Base-by-base conservation (phyloP, 1,140 invertebrate genomes). In the Sitobion miscanthi region DNA sequence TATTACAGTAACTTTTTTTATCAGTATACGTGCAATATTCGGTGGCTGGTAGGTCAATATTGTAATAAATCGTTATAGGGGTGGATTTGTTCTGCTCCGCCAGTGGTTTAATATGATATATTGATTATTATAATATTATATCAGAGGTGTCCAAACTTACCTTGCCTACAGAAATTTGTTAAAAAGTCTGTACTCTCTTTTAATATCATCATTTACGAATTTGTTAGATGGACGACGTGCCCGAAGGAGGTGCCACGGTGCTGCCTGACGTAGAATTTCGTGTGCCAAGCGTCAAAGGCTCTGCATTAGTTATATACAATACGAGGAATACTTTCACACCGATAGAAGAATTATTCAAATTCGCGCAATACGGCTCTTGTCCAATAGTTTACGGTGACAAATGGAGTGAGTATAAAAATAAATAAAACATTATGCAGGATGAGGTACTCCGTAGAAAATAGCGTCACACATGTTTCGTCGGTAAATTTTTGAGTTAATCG, bases 361-460 rank as follows among this genome's bases (percentile, higher is more conserved):
- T 54, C 35, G 1, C 14, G 0, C 88, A 90, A 38, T 90, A 90
- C 23, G 88, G 88, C 5, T 90, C 88, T 42, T 90, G 88, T 90
- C 88, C 88, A 35, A 90, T 90, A 90, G 14, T 90, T 23, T 42
- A 90, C 35, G 88, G 88, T 35, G 88, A 90, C 9, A 90, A 90
- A 90, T 90, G 88, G 88, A 90, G 88, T 90, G 35, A 90, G 88
- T 57, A 49, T n/a, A 47, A 87, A 47, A 87, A 45, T 38, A 2
- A 45, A 54, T 21, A 23, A 54, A 20, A 52, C 52, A 21, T 52
- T 52, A 49, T 52, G 20, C 17, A 69, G 30, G 62, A 35, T 35
- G 35, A 4, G 14, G 11, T 17, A 14, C 62, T n/a, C 62, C 0
- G 9, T 62, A 52, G 6, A 69, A 3, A 69, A n/a, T n/a, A n/a